A percentile compares a stretch with the other conserved stretches of the same genome.
Conservation (phyloP, 2,113 vertebrate genomes). For the Zapornia atra region DNA sequence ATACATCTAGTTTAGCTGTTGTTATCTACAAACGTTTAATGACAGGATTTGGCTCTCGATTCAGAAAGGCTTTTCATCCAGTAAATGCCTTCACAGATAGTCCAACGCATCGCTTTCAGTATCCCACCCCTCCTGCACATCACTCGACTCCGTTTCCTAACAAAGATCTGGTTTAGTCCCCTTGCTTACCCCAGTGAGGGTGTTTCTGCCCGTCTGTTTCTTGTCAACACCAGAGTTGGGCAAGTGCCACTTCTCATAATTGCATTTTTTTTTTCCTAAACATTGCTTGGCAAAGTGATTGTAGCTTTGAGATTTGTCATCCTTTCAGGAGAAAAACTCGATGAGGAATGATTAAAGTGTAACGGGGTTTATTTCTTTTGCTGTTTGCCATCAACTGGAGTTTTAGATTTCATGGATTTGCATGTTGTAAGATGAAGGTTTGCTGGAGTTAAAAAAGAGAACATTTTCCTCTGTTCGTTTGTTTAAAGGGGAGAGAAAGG, state of each 20-base stretch:
- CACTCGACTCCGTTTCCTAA: neutral
- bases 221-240: conserved; percentile 33
- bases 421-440: neutral
- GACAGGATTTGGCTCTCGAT: neutral
- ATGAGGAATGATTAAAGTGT: conserved; percentile 10
- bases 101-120: neutral
- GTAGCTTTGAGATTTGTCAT: neutral
- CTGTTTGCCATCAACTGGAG: neutral
- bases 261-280: conserved; percentile 30
- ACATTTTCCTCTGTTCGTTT: neutral
- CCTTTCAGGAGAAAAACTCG: neutral
- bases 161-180: neutral
- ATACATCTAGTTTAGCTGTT: neutral
- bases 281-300: neutral
- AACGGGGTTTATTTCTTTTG: neutral
- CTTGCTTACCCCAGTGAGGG: neutral
- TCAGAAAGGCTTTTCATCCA: neutral
- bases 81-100: neutral
- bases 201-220: conserved; percentile 34
- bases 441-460: neutral
- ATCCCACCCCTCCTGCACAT: neutral
- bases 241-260: conserved; percentile 44
- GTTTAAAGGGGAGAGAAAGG: neutral
- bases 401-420: neutral
- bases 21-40: neutral